Conservation (phyloP, 2,797 vertebrate genomes). For the Mormyrus hasselquistii region DNA sequence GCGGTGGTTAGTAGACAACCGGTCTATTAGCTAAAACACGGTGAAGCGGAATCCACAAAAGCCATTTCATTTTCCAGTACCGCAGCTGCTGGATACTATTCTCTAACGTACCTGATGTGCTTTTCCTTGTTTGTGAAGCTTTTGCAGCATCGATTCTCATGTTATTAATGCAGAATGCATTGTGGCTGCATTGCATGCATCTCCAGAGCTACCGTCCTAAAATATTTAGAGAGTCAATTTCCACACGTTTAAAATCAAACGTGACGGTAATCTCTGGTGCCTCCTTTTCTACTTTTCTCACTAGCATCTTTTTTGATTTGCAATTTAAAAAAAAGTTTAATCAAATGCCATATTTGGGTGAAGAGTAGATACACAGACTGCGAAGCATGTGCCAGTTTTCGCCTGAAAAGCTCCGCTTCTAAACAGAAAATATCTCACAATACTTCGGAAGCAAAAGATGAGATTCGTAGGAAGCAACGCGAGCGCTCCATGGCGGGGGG, state of each 20-base stretch:
- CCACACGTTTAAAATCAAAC: neutral
- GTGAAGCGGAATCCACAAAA: neutral
- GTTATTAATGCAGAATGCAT: constrained; percentile 6
- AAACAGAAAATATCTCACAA: neutral
- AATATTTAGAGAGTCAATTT: neutral
- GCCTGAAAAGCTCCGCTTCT: neutral
- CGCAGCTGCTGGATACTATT: neutral
- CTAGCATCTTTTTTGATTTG: neutral
- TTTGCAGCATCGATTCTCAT: neutral
- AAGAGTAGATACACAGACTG: neutral
- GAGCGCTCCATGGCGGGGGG: constrained; percentile 34
- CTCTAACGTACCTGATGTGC: neutral
- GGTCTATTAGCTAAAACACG: neutral
- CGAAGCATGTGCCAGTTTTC: neutral
- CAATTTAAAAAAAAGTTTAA: neutral
- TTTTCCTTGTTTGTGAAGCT: neutral
- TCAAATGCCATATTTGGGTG: neutral
- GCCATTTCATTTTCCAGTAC: neutral
- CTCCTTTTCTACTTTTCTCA: neutral
- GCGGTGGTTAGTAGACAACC: neutral
- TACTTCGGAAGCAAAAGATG: constrained; percentile 24
- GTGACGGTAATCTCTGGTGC: neutral
- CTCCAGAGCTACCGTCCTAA: neutral
- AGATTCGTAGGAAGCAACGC: constrained; percentile 33
- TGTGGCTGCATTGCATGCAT: neutral